Evolutionary conservation across 2,888 invertebrate genomes (phyloP).

Genomic region (Leptopterna dolabrata): DNA sequence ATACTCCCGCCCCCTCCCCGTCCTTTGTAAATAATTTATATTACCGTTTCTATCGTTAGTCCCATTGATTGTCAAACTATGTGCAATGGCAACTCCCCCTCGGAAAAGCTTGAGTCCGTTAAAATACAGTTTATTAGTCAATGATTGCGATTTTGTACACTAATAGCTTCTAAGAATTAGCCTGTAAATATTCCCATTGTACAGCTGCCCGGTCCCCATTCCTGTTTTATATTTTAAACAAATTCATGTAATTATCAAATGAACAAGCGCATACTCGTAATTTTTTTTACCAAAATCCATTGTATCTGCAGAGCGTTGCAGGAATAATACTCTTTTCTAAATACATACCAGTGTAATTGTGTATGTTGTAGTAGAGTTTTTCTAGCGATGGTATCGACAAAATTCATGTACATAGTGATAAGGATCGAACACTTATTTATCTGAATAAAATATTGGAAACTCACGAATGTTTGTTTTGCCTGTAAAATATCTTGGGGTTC

Average conservation of each 20-base stretch:
- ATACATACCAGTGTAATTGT: too few species aligned
- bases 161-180: neutral
- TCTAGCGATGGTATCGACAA: neutral
- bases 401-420: neutral
- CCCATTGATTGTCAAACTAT: neutral
- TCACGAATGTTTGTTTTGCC: too few species aligned
- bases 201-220: neutral
- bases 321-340: neutral
- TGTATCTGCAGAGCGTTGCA: neutral
- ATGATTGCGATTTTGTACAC: neutral
- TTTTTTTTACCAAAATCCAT: neutral
- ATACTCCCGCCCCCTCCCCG: neutral
- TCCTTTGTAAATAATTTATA: constrained; percentile 20
- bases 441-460: neutral
- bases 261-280: neutral
- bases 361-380: neutral
- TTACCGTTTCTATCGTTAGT: neutral
- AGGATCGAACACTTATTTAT: neutral
- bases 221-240: neutral
- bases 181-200: neutral
- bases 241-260: neutral
- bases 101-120: neutral
- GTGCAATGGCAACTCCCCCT: neutral
- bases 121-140: neutral
- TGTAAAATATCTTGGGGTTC: too few species aligned